A percentile compares a stretch with the other conserved stretches of the same genome.
Conservation (phyloP, 2,113 vertebrate species). For the Cyrtonyx montezumae region DNA sequence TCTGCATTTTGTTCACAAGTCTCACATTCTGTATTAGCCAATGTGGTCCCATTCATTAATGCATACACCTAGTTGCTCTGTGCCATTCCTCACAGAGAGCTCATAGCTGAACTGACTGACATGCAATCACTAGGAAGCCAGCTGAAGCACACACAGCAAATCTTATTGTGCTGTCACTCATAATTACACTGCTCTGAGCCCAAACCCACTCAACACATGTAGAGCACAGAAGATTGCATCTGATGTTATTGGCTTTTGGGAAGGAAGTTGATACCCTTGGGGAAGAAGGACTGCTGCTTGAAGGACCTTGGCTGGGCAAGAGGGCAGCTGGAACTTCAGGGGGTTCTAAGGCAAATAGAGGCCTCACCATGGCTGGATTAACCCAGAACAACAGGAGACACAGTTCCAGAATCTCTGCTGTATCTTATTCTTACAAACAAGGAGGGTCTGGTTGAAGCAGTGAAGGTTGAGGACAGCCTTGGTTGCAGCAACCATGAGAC, state of each 20-base stretch:
- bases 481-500: too few relatives aligned
- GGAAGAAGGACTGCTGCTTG: not conserved
- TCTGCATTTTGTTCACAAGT: not conserved
- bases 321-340: not conserved
- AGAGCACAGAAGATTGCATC: not conserved
- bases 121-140: fast-evolving
- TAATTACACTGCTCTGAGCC: not conserved
- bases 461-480: too few relatives aligned
- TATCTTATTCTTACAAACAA: too few relatives aligned
- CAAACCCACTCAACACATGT: not conserved
- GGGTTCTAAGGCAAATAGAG: not conserved
- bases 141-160: not conserved
- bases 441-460: too few relatives aligned
- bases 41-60: not conserved
- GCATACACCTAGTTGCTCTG: not conserved
- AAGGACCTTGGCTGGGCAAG: not conserved
- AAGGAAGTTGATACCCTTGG: not conserved
- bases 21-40: not conserved
- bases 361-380: not conserved
- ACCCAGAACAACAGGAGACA: not conserved
- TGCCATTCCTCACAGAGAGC: not conserved
- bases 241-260: not conserved
- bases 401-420: too few relatives aligned
- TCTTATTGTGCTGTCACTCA: fast-evolving
- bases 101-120: not conserved